phyloP scores from a whole-genome alignment of 2,888 invertebrate genomes.

The Drosophila kambysellisi region DNA sequence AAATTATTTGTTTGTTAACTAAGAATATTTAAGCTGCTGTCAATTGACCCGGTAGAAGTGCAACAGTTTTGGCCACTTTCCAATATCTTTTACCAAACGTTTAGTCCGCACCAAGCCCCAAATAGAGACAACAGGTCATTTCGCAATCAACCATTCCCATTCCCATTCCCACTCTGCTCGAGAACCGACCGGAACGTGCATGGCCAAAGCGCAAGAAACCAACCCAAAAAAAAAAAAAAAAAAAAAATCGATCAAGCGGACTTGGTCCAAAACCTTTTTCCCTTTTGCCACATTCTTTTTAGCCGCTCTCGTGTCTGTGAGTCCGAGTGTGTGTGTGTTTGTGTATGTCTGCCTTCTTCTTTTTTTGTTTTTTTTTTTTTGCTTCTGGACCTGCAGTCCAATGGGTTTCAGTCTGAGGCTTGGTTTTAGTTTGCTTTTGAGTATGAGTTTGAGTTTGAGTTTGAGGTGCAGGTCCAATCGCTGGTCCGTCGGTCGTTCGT shows the following conservation, averaged over 20 bases:
- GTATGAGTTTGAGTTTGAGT: slow-evolving; percentile 50
- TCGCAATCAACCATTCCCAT: slow-evolving; percentile 43
- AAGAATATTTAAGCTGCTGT: slow-evolving; percentile 19
- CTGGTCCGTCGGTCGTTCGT: slow-evolving; percentile 73
- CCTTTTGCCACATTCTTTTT: slow-evolving; percentile 62
- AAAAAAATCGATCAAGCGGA: slow-evolving; percentile 40
- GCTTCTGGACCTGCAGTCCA: slow-evolving; percentile 54
- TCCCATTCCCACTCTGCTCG: slow-evolving; percentile 17
- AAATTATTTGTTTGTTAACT: neutral
- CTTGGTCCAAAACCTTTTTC: slow-evolving; percentile 50
- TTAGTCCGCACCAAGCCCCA: slow-evolving; percentile 52
- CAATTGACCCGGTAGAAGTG: slow-evolving; percentile 18
- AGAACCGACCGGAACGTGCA: slow-evolving; percentile 48
- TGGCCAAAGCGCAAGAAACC: slow-evolving; percentile 51
- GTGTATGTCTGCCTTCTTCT: slow-evolving; percentile 44
- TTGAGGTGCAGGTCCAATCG: slow-evolving; percentile 67
- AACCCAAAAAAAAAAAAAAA: slow-evolving; percentile 42
- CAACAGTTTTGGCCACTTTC: slow-evolving; percentile 46
- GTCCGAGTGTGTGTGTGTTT: slow-evolving; percentile 9
- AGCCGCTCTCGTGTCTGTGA: slow-evolving; percentile 2
- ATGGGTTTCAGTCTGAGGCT: slow-evolving; percentile 42
- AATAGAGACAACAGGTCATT: slow-evolving; percentile 63
- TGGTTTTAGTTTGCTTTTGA: slow-evolving; percentile 36
- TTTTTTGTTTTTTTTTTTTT: slow-evolving; percentile 24
- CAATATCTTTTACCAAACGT: slow-evolving; percentile 48